Base-by-base conservation (phyloP, 2,888 invertebrate species). In the Euzophera pinguis region DNA sequence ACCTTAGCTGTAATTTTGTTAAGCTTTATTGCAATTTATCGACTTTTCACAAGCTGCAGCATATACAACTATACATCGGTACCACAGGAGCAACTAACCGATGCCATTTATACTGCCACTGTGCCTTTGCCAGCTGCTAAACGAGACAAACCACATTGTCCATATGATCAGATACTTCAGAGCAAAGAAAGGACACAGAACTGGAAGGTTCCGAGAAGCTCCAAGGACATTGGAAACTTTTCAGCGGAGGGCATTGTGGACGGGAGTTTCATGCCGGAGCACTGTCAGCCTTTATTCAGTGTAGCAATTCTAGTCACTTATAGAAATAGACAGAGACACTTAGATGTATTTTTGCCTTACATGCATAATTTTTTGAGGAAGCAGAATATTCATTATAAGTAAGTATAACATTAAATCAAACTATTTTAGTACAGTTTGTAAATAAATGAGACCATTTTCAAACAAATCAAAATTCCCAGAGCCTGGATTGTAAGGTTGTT, bases 311-410 rank as follows among this genome's bases (percentile, higher is more conserved):
- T 98, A 61, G 92, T 98, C 50, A 96, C 97, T 0, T 93, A 92
- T 57, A 91, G 97, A 50, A 94, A 96, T 65, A 91, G 98, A 42
- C 91, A 93, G 61, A 83, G 91, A 3, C 97, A 98, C 67, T 81
- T 98, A 12, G 91, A 93, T 47, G 86, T 93, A 55, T 97, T 98
- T 75, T 84, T 97, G 56, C 94, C 94, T 51, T 96, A 97, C 67
- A 96, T 98, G 85, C 98, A 98, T 78, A 93, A 94, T 47, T 97
- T 95, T 78, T 86, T 98, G 55, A 94, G 95, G 62, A 91, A 92
- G 54, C 98, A 98, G 76, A 92, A 94, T 63, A 91, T 98, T 34
- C 95, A 96, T 74, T 98, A 98, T 78, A 84, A 81, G 90, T 89
- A 59, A 79, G 82, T 76, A 32, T 13, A 6, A 17, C 1, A 49